Percentiles rank a stretch among this genome's conserved stretches.
Evolutionary conservation across 1,140 invertebrate genomes (phyloP).

Genomic region (Hyles euphorbiae): DNA sequence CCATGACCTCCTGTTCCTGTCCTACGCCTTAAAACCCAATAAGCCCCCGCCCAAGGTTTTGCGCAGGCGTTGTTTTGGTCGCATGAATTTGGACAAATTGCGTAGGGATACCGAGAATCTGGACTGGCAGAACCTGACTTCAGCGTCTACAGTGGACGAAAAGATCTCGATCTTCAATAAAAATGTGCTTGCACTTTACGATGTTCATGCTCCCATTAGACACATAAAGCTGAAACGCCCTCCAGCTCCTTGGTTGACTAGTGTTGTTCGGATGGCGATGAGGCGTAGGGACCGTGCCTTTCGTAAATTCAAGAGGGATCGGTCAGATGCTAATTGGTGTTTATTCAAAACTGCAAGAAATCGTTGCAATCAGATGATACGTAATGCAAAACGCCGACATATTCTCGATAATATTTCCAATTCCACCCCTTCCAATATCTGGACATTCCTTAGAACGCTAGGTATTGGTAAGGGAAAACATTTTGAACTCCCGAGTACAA

Average conservation of each 20-base stretch:
- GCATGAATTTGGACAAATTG: slow-evolving; percentile 7
- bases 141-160: background rate
- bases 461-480: slow-evolving; percentile 7
- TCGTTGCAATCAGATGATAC: background rate
- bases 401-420: background rate
- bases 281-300: too few relatives aligned
- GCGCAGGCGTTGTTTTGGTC: slow-evolving; percentile 7
- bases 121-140: background rate
- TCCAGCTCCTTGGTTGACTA: slow-evolving; percentile 6
- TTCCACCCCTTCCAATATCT: slow-evolving; percentile 5
- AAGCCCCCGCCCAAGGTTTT: slow-evolving; percentile 5
- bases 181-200: background rate
- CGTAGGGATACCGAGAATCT: slow-evolving; percentile 4
- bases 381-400: background rate
- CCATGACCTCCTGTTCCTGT: slow-evolving; percentile 3
- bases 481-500: slow-evolving; percentile 4
- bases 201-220: slow-evolving; percentile 3
- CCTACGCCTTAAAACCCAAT: slow-evolving; percentile 15
- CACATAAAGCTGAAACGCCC: background rate
- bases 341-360: background rate
- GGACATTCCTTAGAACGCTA: slow-evolving; percentile 6
- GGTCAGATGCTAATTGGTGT: too few relatives aligned
- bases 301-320: too few relatives aligned
- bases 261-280: too few relatives aligned
- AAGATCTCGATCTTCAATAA: background rate